Evolutionary conservation across 2,113 vertebrate genomes (phyloP).

Genomic region (Menidia beryllina): DNA sequence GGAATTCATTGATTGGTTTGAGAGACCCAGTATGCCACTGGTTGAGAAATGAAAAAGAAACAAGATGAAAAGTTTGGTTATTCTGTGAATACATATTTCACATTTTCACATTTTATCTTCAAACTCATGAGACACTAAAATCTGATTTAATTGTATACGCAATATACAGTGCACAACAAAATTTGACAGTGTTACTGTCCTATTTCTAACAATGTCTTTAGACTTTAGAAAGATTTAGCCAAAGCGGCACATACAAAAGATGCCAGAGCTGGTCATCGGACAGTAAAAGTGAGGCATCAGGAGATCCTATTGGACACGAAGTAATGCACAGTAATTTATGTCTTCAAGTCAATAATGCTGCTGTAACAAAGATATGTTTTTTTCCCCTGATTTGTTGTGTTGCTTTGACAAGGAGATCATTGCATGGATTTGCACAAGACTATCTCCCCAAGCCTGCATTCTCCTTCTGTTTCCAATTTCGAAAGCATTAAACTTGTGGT

Average conservation of each 20-base stretch:
- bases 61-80: conserved; percentile 17
- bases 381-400: not conserved
- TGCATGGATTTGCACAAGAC: conserved; percentile 27
- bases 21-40: too few relatives aligned
- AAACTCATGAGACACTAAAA: conserved; percentile 13
- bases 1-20: conserved; percentile 55
- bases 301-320: conserved; percentile 30
- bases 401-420: conserved; percentile 42
- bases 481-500: conserved; percentile 43
- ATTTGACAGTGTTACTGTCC: conserved; percentile 46
- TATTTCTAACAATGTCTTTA: conserved; percentile 58
- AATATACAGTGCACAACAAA: conserved; percentile 40
- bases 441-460: conserved; percentile 47
- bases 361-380: conserved; percentile 11
- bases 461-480: conserved; percentile 73
- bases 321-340: conserved; percentile 25
- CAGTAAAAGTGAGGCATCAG: conserved; percentile 39
- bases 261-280: conserved; percentile 65
- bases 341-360: conserved; percentile 46
- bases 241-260: conserved; percentile 73
- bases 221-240: conserved; percentile 74
- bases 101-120: not conserved
- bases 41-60: conserved; percentile 50
- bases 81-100: conserved; percentile 2
- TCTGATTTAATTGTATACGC: conserved; percentile 4